A percentile compares a stretch with the other conserved stretches of the same genome.
phyloP scores from a whole-genome alignment of 2,888 invertebrate species.

The Drosophila affinis region DNA sequence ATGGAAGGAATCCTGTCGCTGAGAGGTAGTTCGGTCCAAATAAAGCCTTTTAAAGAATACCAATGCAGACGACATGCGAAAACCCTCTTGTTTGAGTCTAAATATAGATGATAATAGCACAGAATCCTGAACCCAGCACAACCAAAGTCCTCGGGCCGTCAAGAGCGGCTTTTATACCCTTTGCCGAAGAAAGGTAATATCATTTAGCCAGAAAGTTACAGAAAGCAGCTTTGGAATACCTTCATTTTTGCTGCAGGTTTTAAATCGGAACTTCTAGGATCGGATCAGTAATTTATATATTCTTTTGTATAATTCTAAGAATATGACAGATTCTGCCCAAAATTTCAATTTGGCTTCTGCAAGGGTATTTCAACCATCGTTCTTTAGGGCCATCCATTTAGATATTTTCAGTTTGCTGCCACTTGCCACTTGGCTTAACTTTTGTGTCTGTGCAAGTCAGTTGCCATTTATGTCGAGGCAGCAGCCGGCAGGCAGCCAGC shows the following conservation, averaged over 20 bases:
- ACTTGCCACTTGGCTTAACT: constrained; percentile 23
- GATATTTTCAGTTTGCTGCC: constrained; percentile 8
- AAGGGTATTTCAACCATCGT: neutral
- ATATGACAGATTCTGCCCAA: too few relatives aligned
- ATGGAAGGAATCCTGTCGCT: neutral
- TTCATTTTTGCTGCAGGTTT: too few relatives aligned
- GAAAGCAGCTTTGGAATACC: neutral
- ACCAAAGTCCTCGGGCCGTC: neutral
- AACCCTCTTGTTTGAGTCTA: constrained; percentile 30
- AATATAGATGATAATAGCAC: constrained; percentile 41
- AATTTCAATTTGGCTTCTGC: neutral
- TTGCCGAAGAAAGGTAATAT: neutral
- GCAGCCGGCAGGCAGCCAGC: neutral
- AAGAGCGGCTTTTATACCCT: neutral
- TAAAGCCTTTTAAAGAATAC: neutral
- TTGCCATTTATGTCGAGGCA: constrained; percentile 41
- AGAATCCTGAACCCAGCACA: constrained; percentile 15
- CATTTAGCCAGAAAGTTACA: neutral
- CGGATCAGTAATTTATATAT: too few relatives aligned
- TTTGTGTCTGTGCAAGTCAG: constrained; percentile 54
- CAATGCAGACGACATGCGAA: too few relatives aligned
- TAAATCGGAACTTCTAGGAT: too few relatives aligned
- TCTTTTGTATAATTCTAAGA: too few relatives aligned
- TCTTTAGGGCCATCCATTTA: neutral
- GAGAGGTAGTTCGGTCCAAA: neutral